These are phyloP conservation scores for Rhinogobius similis DNA, from an alignment of 2,113 vertebrate species.

Conservation along the genomic window DNA sequence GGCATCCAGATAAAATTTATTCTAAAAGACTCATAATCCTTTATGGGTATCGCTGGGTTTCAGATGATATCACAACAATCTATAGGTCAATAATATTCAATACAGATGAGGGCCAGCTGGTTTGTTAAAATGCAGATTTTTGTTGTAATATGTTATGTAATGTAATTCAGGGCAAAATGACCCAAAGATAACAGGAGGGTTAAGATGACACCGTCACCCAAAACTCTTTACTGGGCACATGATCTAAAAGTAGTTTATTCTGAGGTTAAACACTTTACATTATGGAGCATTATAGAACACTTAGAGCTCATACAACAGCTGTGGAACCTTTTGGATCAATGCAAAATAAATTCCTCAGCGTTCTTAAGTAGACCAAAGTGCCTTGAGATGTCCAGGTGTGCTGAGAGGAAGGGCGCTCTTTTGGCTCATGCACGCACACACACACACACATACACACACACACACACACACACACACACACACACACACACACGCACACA, in stretches of 20 bases:
- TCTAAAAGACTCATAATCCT: background rate
- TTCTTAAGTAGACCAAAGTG: background rate
- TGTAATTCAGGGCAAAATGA: too few species aligned
- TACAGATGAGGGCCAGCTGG: too few species aligned
- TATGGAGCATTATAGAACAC: background rate
- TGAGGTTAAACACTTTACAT: background rate
- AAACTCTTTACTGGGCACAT: too few species aligned
- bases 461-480: background rate
- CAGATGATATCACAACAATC: too few species aligned
- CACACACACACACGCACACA: background rate
- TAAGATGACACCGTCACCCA: too few species aligned
- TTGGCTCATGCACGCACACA: background rate
- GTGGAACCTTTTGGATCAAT: conserved; percentile 2
- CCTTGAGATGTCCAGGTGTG: conserved; percentile 6
- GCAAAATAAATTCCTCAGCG: background rate
- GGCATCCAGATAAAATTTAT: background rate
- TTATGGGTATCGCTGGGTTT: too few species aligned
- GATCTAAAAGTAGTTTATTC: background rate
- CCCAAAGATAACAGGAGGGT: too few species aligned
- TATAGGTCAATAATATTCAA: too few species aligned
- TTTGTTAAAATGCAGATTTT: too few species aligned
- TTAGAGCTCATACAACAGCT: background rate
- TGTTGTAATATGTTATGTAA: too few species aligned
- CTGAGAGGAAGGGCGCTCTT: background rate
- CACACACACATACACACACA: background rate